Evolutionary conservation across 2,888 invertebrate genomes (phyloP).

Genomic region (Heteromyza rotundicornis): DNA sequence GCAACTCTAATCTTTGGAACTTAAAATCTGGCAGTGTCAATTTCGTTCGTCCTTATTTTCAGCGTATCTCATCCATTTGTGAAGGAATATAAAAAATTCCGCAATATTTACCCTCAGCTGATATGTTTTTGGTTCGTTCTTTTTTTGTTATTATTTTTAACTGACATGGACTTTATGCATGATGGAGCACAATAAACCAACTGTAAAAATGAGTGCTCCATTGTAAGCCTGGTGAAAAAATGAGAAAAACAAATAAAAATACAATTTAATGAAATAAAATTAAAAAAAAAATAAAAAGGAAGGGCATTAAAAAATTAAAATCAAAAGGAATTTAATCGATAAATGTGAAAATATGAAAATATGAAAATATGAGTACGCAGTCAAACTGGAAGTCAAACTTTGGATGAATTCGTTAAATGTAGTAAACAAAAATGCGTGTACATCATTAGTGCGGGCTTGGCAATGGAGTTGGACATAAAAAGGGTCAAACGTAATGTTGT

Average conservation of each 20-base stretch:
- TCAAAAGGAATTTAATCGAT: neutral
- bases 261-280: neutral
- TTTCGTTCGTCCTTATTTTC: too few relatives aligned
- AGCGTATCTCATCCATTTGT: too few relatives aligned
- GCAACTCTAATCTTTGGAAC: too few relatives aligned
- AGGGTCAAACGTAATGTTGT: conserved; percentile 44
- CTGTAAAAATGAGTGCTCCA: conserved; percentile 53
- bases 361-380: neutral
- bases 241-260: neutral
- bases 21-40: too few relatives aligned
- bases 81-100: too few relatives aligned
- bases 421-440: too few relatives aligned
- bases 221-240: neutral
- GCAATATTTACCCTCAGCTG: too few relatives aligned
- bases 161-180: conserved; percentile 51
- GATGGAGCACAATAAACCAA: conserved; percentile 54
- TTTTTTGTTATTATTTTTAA: conserved; percentile 25
- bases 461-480: neutral
- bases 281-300: neutral
- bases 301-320: neutral
- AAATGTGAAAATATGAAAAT: neutral
- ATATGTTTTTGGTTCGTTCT: too few relatives aligned
- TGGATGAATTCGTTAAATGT: neutral
- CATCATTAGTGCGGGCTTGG: conserved; percentile 45
- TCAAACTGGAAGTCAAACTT: too few relatives aligned